phyloP scores from a whole-genome alignment of 2,113 vertebrate genomes.

The Apistogramma diplotaenia region DNA sequence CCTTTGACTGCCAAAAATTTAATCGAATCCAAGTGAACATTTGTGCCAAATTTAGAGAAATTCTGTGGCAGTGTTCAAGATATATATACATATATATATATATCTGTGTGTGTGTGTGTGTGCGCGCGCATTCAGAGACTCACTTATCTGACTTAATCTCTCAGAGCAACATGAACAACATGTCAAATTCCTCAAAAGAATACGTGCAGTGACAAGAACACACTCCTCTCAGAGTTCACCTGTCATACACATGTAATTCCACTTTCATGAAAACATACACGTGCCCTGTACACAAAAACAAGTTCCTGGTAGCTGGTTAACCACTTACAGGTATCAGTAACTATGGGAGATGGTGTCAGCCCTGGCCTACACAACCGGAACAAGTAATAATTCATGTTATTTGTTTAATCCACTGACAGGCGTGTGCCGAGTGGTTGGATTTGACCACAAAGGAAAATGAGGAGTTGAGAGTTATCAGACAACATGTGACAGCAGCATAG shows the following conservation, averaged over 20 bases:
- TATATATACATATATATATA: too few relatives aligned
- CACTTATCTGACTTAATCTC: not conserved
- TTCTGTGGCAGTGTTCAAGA: not conserved
- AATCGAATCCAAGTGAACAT: not conserved
- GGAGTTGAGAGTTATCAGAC: not conserved
- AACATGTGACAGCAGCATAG: not conserved
- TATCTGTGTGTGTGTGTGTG: not conserved
- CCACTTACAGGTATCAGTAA: not conserved
- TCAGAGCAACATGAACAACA: not conserved
- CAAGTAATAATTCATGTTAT: not conserved
- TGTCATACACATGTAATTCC: not conserved
- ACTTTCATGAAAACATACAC: not conserved
- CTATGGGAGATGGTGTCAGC: not conserved
- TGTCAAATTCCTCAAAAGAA: not conserved
- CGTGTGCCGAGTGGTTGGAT: not conserved
- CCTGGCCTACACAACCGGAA: not conserved
- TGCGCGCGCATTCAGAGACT: too few relatives aligned
- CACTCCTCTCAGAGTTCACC: slow-evolving; percentile 1
- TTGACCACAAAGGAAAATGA: not conserved
- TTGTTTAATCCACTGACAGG: not conserved
- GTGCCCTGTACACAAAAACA: not conserved
- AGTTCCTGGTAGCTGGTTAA: not conserved
- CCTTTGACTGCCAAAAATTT: not conserved
- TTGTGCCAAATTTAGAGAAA: not conserved
- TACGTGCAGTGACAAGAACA: not conserved